These are phyloP conservation scores for Oryzias dopingdopingensis DNA, from an alignment of 2,797 vertebrate species.

Conservation along the genomic window DNA sequence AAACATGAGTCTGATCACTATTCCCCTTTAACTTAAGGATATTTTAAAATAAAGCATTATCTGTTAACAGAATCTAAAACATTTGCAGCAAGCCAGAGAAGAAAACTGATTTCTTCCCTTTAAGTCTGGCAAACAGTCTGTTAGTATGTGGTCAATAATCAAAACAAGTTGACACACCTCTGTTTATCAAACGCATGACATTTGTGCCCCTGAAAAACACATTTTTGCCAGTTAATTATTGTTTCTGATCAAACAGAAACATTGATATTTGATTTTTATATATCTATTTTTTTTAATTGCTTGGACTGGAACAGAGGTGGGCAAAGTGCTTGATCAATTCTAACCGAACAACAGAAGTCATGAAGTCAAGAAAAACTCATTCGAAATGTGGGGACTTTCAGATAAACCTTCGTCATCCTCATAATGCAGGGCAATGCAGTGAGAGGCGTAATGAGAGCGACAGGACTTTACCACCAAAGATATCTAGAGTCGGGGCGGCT, in stretches of 20 bases:
- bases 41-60: conserved; percentile 48
- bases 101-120: conserved; percentile 43
- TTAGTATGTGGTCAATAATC: conserved; percentile 56
- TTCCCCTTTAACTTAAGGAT: conserved; percentile 54
- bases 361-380: conserved; percentile 53
- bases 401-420: conserved; percentile 30
- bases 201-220: not conserved
- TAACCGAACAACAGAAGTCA: conserved; percentile 36
- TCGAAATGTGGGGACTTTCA: conserved; percentile 56
- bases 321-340: conserved; percentile 62
- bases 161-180: conserved; percentile 58
- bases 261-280: not conserved
- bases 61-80: conserved; percentile 21
- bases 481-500: conserved; percentile 91
- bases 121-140: conserved; percentile 24
- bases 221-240: conserved; percentile 1
- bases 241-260: not conserved
- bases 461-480: conserved; percentile 96
- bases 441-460: conserved; percentile 61
- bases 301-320: conserved; percentile 38
- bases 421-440: conserved; percentile 67
- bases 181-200: conserved; percentile 15
- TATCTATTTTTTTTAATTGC: not conserved
- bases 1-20: conserved; percentile 32
- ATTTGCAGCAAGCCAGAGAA: conserved; percentile 46